A percentile compares a stretch with the other conserved stretches of the same genome.
Conservation (phyloP, 1,140 invertebrate species). For the Littorina saxatilis region DNA sequence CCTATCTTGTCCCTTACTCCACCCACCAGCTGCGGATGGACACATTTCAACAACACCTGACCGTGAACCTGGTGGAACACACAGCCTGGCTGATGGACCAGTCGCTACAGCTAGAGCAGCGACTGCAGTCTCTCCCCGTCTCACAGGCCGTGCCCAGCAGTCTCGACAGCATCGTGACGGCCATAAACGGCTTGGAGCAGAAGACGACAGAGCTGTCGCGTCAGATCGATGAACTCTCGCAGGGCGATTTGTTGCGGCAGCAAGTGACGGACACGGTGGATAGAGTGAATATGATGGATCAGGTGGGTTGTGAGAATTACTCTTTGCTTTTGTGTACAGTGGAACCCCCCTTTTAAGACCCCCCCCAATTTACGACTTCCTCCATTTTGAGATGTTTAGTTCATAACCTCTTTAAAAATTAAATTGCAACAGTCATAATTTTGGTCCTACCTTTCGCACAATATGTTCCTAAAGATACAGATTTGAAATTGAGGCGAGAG, state of each 20-base stretch:
- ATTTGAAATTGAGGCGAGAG: too few species aligned
- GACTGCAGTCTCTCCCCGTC: slow-evolving; percentile 10
- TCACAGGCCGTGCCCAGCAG: slow-evolving; percentile 16
- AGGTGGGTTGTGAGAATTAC: slow-evolving; percentile 14
- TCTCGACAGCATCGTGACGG: slow-evolving; percentile 40
- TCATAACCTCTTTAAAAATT: too few species aligned
- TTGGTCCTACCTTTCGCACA: too few species aligned
- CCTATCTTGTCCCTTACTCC: too few species aligned
- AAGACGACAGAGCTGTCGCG: slow-evolving; percentile 37
- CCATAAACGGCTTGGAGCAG: slow-evolving; percentile 47
- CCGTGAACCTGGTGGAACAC: slow-evolving; percentile 35
- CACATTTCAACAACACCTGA: slow-evolving; percentile 41
- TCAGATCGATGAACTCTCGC: slow-evolving; percentile 36
- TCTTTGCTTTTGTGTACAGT: too few species aligned
- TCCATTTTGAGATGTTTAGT: too few species aligned
- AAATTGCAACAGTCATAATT: too few species aligned
- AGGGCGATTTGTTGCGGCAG: slow-evolving; percentile 29
- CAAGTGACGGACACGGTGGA: slow-evolving; percentile 37
- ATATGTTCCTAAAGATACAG: too few species aligned
- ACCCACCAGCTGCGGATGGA: slow-evolving; percentile 31
- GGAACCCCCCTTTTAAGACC: too few species aligned
- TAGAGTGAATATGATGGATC: slow-evolving; percentile 37
- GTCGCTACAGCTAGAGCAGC: slow-evolving; percentile 39
- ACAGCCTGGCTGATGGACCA: slow-evolving; percentile 48
- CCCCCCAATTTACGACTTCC: too few species aligned